Conservation (phyloP, 1,140 invertebrate genomes). For the Bombus cullumanus region DNA sequence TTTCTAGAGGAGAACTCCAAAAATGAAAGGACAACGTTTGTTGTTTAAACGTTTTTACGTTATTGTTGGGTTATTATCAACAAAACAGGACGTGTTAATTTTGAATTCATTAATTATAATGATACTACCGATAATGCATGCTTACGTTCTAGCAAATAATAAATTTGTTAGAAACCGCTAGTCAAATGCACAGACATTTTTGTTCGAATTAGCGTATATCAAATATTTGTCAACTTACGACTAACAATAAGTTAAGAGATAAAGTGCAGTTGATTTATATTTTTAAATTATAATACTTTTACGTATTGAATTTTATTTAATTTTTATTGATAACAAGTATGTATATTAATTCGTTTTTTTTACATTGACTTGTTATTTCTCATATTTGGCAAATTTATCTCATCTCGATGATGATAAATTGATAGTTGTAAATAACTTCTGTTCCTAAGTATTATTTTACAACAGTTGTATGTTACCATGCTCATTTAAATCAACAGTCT, state of each 20-base stretch:
- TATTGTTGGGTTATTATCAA: too few relatives aligned
- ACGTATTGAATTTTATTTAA: neutral
- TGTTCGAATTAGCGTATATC: neutral
- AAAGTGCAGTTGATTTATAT: conserved; percentile 22
- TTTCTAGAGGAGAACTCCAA: too few relatives aligned
- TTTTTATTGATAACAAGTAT: neutral
- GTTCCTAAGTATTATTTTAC: conserved; percentile 4
- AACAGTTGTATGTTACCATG: conserved; percentile 6
- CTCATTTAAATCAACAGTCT: neutral
- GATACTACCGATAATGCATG: neutral
- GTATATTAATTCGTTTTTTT: neutral
- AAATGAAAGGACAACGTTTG: too few relatives aligned
- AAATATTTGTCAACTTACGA: neutral
- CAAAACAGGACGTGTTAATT: too few relatives aligned
- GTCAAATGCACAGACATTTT: neutral
- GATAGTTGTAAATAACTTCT: neutral
- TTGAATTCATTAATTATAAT: too few relatives aligned
- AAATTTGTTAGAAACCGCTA: neutral
- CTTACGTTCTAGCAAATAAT: neutral
- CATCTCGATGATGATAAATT: neutral
- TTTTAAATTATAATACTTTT: neutral
- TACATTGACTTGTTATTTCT: neutral
- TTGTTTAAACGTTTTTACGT: too few relatives aligned
- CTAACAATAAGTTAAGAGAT: neutral
- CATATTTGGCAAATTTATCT: neutral